Evolutionary conservation across 2,113 vertebrate species (phyloP), one percentile per base, ranked within the genome.

Genomic region (Alosa alosa): DNA sequence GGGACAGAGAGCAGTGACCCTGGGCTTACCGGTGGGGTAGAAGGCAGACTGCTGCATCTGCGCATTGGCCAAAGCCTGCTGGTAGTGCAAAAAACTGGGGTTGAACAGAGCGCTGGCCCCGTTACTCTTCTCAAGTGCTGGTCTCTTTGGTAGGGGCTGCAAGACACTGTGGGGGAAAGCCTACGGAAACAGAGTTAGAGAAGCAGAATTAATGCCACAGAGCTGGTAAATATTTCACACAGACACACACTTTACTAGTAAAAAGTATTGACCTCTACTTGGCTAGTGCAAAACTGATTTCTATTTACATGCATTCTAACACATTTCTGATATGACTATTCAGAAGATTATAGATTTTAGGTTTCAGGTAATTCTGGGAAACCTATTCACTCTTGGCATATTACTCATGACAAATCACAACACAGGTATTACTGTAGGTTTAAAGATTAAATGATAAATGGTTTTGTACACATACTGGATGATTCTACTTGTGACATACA

Each of bases 141-240:
- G 97, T 97, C 98, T 98, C 97, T 99, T 99, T 98, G 98, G 97
- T 97, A 99, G 96, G 83, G 97, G 97, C 90, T 99, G 98, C 93
- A 99, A 96, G 94, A 98, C 94, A 92, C 97, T 96, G 60, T 97
- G 97, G 92, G 98, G 98, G 92, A 99, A 99, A 86, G 97, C 98
- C 98, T 99, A 89, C 6, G 86, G 91, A 92, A 89, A 78, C 92
- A 89, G 91, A 93, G 84, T 86, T 88, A 89, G 93, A 85, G 94
- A 88, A 84, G 92, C 11, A 17, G 13, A 17, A 18, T 64, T 31
- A 41, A 86, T 57, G 52, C 72, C 50, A 75, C 31, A 15, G 39
- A 36, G 31, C 31, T 78, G 36, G 31, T 36, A 13, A 13, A 39
- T 3, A 78, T 15, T 78, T 78, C 31, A 36, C 10, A n/a, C 50